A percentile compares a stretch with the other conserved stretches of the same genome.
phyloP scores from a whole-genome alignment of 2,797 vertebrate species.

The Uromys caudimaculatus region DNA sequence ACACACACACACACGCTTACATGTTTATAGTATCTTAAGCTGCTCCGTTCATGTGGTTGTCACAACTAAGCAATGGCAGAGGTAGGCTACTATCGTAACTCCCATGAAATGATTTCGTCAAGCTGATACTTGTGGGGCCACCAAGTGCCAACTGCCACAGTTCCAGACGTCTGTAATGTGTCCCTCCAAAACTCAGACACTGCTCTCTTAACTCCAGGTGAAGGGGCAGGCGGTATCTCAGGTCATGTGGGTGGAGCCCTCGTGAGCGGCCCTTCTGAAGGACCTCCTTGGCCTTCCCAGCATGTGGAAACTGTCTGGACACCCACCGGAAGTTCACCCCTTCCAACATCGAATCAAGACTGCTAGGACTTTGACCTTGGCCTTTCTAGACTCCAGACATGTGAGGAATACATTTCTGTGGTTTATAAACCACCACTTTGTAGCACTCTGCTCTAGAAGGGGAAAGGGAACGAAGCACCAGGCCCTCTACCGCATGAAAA shows the following conservation, averaged over 20 bases:
- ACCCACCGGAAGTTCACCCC: not conserved
- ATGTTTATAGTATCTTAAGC: constrained; percentile 43
- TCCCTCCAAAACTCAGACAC: not conserved
- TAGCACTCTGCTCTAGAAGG: not conserved
- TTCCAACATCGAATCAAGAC: not conserved
- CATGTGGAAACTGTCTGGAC: not conserved
- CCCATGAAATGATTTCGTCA: not conserved
- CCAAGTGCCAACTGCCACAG: not conserved
- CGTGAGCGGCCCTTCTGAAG: not conserved
- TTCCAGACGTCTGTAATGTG: not conserved
- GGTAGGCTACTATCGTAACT: not conserved
- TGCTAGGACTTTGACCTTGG: not conserved
- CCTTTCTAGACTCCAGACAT: not conserved
- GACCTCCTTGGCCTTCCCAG: not conserved
- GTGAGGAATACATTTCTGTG: not conserved
- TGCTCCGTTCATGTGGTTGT: not conserved
- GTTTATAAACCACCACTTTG: not conserved
- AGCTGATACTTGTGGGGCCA: constrained; percentile 13
- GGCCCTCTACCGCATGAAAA: not conserved
- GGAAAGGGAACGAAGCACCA: not conserved
- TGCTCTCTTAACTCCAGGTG: not conserved
- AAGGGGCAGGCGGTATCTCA: not conserved
- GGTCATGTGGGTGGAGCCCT: not conserved
- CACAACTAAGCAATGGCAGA: constrained; percentile 10
- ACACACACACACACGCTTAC: not conserved